These are phyloP conservation scores for Carlito syrichta DNA, from an alignment of 2,113 vertebrate species.

Conservation along the genomic window DNA sequence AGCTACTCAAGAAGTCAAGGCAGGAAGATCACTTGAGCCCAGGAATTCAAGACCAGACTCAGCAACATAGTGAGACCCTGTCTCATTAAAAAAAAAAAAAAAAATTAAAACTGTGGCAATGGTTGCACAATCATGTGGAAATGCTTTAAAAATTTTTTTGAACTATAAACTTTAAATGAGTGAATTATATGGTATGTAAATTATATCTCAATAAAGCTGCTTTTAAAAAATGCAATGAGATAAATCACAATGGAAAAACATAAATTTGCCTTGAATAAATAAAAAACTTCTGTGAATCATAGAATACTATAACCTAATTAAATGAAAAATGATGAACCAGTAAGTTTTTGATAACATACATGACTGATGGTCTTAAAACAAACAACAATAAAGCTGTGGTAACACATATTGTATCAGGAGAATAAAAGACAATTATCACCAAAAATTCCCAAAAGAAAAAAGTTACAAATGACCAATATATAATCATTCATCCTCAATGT, in stretches of 20 bases:
- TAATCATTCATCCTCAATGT: neutral
- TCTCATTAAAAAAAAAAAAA: too few relatives aligned
- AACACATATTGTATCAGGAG: neutral
- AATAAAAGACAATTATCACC: neutral
- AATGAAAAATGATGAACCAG: slow-evolving; percentile 28
- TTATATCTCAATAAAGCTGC: slow-evolving; percentile 41
- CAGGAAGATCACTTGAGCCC: too few relatives aligned
- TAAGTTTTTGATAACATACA: neutral
- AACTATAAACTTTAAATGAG: slow-evolving; percentile 42
- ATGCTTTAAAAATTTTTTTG: neutral
- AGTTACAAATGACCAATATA: neutral
- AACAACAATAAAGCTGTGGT: slow-evolving; percentile 6
- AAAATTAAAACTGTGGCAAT: slow-evolving; percentile 6
- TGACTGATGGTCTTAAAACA: slow-evolving; percentile 13
- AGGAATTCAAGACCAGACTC: too few relatives aligned
- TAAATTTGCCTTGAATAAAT: slow-evolving; percentile 44
- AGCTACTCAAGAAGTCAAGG: too few relatives aligned
- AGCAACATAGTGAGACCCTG: too few relatives aligned
- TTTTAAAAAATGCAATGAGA: slow-evolving; percentile 20
- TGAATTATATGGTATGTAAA: slow-evolving; percentile 24
- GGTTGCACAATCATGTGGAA: neutral
- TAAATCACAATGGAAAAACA: slow-evolving; percentile 50
- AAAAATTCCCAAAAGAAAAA: neutral
- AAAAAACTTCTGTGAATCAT: slow-evolving; percentile 33
- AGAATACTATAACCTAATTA: slow-evolving; percentile 59